Evolutionary conservation across 2,888 invertebrate genomes (phyloP), one percentile per base, ranked within the genome.

Genomic region (Mechanitis messenoides): DNA sequence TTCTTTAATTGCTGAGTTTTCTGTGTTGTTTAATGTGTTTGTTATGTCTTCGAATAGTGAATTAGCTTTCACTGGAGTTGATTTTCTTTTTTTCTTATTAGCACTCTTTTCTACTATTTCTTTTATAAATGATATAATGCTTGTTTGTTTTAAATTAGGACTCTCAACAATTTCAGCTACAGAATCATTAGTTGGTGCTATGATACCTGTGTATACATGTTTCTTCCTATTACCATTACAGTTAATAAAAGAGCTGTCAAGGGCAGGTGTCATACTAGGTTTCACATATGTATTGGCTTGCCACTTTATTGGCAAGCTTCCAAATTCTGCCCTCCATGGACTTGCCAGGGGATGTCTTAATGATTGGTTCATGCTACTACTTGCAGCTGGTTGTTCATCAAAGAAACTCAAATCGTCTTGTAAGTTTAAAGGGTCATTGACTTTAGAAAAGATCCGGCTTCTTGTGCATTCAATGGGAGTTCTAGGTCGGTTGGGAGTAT

Each of bases 201-300:
- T 67, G 61, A 90, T 72, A 61, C 87, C 83, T 12, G 88, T 88
- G 64, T 88, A 90, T 1, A 90, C 85, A 84, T 89, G 87, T 74
- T 85, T 87, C 71, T 83, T 87, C 65, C 78, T 85, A 12, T 69
- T 71, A 38, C 83, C 83, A 70, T 79, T 79, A 54, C 79, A 72
- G 63, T 83, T 82, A 0, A 88, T 78, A 60, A 85, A 90, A 4
- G 90, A 90, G 60, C 83, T 79, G 65, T 90, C 90, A 28, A 88
- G 80, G 11, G 91, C 87, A 50, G 91, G 91, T 53, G 91, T 91
- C 91, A 91, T 89, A 63, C 90, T 86, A 7, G 90, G 68, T 69
- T 91, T 91, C 0, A 90, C 78, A 73, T 89, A 86, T 5, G 85
- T 79, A 64, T 90, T 87, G 3, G 76, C 80, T 61, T 81, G 87